Base-by-base conservation (phyloP, 2,888 invertebrate genomes). In the Crocallis elinguaria region DNA sequence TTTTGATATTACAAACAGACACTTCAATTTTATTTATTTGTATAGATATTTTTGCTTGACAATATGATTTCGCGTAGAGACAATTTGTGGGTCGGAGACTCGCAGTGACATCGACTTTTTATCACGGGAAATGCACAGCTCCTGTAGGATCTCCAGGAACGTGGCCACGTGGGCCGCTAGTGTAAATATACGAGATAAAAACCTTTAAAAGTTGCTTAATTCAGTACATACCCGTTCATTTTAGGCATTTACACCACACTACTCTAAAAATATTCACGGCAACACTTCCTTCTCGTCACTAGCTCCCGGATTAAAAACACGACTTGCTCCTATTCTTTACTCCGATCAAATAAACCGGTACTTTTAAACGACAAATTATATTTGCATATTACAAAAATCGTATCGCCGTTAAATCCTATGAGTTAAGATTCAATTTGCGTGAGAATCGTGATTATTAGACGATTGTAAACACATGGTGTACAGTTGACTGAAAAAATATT, bases 181-280 rank as follows among this genome's bases (percentile, higher is more conserved):
- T n/a, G n/a, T n/a, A n/a, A n/a, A n/a, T n/a, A n/a, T n/a, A n/a
- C n/a, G n/a, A n/a, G n/a, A n/a, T n/a, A n/a, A n/a, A n/a, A n/a
- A n/a, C n/a, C n/a, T n/a, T n/a, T n/a, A n/a, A n/a, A n/a, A 6
- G 19, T 19, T 6, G 6, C 19, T 19, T 27, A 27, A 3, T 12
- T 12, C 8, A 36, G 33, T 14, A 33, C 50, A 25, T 60, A 69
- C 67, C 62, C 58, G 50, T 59, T 45, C 66, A 67, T 42, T 21
- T 9, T 64, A n/a, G 16, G 11, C 32, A 29, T 25, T 19, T 27
- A 19, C 27, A 8, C 6, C 12, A 33, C 3, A 41, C 7, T n/a
- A 16, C 8, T 13, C 13, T 32, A 33, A 29, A 50, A 37, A 38
- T 50, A 12, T 48, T 38, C 25, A 37, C 50, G n/a, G n/a, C n/a